Evolutionary conservation across 2,797 vertebrate species (phyloP).

Genomic region (Pithecia hirsuta): DNA sequence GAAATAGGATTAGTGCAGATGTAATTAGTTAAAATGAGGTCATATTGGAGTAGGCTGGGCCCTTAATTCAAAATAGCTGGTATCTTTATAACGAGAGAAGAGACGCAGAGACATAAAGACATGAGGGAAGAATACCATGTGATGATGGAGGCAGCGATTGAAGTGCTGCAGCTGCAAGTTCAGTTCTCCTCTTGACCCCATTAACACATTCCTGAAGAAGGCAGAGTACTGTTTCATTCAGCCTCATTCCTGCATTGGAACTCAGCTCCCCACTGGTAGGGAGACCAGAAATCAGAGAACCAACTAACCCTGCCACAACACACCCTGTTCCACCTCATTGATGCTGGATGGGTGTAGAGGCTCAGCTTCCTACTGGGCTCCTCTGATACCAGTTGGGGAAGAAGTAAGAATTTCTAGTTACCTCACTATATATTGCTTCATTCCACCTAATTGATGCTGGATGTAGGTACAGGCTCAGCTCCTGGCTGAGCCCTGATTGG

Average conservation of each 20-base stretch:
- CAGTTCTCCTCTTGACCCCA: not conserved
- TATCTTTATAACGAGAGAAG: not conserved
- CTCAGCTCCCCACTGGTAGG: not conserved
- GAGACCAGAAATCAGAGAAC: not conserved
- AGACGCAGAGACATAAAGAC: not conserved
- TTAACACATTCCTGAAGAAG: constrained; percentile 32
- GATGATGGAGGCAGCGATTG: not conserved
- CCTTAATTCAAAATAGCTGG: not conserved
- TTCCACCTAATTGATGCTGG: not conserved
- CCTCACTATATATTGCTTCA: not conserved
- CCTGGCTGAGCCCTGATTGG: not conserved
- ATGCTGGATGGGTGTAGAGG: not conserved
- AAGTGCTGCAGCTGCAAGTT: not conserved
- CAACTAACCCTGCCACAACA: not conserved
- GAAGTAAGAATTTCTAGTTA: not conserved
- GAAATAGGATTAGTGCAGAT: not conserved
- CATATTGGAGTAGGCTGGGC: not conserved
- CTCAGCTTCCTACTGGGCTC: not conserved
- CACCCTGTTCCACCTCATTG: not conserved
- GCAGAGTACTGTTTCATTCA: not conserved
- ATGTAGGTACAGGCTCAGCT: not conserved
- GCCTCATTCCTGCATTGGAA: not conserved
- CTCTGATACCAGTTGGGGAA: not conserved
- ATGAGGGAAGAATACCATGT: not conserved
- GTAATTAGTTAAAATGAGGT: not conserved